phyloP scores from a whole-genome alignment of 2,797 vertebrate genomes.

The Falco biarmicus region DNA sequence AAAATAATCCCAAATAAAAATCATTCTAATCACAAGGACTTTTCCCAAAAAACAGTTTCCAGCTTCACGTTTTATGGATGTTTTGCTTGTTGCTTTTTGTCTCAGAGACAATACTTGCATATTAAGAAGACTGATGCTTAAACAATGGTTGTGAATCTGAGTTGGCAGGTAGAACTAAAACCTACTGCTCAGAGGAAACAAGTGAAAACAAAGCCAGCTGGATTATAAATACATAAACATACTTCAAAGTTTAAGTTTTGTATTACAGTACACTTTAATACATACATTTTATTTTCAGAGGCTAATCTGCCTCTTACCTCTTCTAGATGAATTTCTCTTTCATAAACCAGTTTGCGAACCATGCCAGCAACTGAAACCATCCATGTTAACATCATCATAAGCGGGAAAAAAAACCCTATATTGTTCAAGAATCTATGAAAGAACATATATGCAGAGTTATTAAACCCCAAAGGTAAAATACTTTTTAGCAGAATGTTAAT shows the following conservation, averaged over 20 bases:
- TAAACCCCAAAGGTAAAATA: not conserved
- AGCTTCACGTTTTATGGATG: not conserved
- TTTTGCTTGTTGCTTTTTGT: not conserved
- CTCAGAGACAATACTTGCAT: not conserved
- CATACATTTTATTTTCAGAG: not conserved
- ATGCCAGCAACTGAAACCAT: slow-evolving; percentile 76
- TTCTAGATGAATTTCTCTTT: slow-evolving; percentile 77
- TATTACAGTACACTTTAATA: not conserved
- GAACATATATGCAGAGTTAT: not conserved
- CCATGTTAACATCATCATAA: slow-evolving; percentile 80
- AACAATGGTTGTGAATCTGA: not conserved
- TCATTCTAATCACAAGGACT: not conserved
- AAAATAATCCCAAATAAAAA: not conserved
- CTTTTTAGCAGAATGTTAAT: not conserved
- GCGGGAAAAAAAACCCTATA: slow-evolving; percentile 73
- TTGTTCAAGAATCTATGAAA: slow-evolving; percentile 78
- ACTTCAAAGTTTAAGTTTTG: not conserved
- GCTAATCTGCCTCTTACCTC: slow-evolving; percentile 61
- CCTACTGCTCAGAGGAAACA: not conserved
- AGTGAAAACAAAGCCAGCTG: not conserved
- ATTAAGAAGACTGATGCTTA: not conserved
- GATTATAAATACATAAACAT: not conserved
- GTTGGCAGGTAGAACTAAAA: not conserved
- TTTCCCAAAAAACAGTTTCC: not conserved
- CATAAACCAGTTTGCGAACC: slow-evolving; percentile 78